phyloP scores from a whole-genome alignment of 2,113 vertebrate species.

The Rallus limicola region DNA sequence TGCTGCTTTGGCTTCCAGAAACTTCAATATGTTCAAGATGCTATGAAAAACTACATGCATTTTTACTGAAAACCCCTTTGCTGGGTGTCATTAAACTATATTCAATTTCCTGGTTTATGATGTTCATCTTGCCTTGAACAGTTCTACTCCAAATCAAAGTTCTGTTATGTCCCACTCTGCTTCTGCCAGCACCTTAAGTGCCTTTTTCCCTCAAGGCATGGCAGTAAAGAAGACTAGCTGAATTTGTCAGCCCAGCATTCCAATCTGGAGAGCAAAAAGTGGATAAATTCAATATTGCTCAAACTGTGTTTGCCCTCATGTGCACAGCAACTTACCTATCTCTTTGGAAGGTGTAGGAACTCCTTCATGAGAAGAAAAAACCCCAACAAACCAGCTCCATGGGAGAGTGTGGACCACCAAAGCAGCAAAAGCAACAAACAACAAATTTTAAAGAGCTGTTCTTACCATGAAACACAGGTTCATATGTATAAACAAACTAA shows the following conservation, averaged over 20 bases:
- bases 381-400: background rate
- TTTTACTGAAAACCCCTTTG: background rate
- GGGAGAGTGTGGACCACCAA: background rate
- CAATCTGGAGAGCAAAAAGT: background rate
- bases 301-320: background rate
- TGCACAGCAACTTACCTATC: background rate
- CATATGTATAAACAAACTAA: background rate
- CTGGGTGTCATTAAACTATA: background rate
- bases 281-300: background rate
- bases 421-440: background rate
- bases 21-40: background rate
- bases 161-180: background rate
- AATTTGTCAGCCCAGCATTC: background rate
- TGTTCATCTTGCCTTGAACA: background rate
- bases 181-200: background rate
- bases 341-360: background rate
- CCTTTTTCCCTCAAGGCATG: background rate
- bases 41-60: background rate
- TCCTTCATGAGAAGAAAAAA: background rate
- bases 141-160: background rate
- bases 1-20: background rate
- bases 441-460: background rate
- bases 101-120: background rate
- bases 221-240: background rate
- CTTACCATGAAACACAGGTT: background rate